Conservation (phyloP, 2,113 vertebrate genomes). For the Aviceda subcristata region DNA sequence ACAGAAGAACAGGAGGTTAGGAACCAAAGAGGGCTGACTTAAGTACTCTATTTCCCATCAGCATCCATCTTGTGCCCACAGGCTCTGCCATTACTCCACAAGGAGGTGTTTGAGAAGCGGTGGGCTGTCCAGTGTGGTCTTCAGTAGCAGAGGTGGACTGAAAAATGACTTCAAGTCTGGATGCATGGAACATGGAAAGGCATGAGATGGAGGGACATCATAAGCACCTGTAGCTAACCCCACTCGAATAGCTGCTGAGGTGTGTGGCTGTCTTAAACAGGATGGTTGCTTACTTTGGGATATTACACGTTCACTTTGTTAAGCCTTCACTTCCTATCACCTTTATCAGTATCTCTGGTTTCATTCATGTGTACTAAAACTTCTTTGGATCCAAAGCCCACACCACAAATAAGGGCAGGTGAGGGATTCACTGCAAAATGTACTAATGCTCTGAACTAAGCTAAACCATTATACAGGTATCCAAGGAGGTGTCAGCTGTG, state of each 20-base stretch:
- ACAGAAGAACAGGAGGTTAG: background rate
- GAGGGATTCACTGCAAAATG: background rate
- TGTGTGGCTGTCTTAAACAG: background rate
- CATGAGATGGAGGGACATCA: background rate
- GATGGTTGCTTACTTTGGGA: background rate
- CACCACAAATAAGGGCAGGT: background rate
- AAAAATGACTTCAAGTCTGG: background rate
- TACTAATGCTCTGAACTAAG: background rate
- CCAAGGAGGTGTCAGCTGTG: background rate
- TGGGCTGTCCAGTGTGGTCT: background rate
- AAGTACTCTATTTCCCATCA: background rate
- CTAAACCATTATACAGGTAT: background rate
- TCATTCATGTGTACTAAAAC: background rate
- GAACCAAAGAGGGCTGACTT: background rate
- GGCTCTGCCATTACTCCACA: background rate
- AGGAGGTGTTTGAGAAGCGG: background rate
- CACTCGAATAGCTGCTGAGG: background rate
- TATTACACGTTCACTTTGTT: background rate
- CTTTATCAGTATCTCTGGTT: background rate
- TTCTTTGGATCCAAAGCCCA: background rate
- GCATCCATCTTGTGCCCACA: accelerated
- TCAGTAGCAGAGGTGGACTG: background rate
- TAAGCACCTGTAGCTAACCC: background rate
- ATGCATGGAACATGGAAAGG: background rate
- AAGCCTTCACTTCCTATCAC: background rate